A percentile compares a stretch with the other conserved stretches of the same genome.
Conservation (phyloP, 2,797 vertebrate species). For the Pristis pectinata region DNA sequence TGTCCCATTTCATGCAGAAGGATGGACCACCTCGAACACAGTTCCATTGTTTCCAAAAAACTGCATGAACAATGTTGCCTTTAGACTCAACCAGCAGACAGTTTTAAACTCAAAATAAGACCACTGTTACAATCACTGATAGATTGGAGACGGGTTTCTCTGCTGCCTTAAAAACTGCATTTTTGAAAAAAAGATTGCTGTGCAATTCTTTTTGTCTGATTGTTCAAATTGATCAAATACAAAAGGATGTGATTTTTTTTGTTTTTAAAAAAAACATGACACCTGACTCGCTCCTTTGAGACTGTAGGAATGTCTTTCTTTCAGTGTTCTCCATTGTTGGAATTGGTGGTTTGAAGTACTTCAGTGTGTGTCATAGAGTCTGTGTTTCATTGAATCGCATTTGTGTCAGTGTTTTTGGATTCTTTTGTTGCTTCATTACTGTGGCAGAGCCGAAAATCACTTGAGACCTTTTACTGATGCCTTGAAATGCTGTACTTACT, state of each 20-base stretch:
- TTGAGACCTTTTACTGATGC: background rate
- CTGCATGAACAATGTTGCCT: background rate
- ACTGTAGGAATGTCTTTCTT: background rate
- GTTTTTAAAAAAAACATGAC: background rate
- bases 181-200: background rate
- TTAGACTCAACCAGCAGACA: background rate
- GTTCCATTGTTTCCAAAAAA: background rate
- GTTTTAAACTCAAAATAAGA: background rate
- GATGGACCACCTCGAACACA: background rate
- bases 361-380: background rate
- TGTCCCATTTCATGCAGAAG: background rate
- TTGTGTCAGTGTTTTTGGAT: background rate
- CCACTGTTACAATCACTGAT: too few species aligned
- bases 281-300: background rate
- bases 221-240: background rate
- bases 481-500: background rate
- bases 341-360: background rate
- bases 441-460: too few species aligned
- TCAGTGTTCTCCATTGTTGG: background rate
- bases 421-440: background rate
- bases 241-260: background rate
- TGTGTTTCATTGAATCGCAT: background rate
- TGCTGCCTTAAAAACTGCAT: background rate
- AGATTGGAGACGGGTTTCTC: too few species aligned
- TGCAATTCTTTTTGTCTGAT: background rate